Evolutionary conservation across 2,113 vertebrate genomes (phyloP).

Genomic region (Saccopteryx bilineata): DNA sequence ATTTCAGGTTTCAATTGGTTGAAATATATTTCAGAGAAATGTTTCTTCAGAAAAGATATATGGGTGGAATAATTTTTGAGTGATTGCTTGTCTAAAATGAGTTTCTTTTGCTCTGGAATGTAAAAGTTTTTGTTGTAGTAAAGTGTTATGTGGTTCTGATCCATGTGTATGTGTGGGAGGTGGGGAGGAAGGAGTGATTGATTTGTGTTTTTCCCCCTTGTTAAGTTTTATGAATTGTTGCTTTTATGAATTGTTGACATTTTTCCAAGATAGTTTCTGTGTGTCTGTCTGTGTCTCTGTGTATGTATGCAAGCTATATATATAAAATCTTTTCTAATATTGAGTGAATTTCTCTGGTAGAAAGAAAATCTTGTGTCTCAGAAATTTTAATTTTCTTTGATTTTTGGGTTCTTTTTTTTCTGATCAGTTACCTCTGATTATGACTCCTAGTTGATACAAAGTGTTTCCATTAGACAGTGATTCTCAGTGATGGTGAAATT

Average conservation of each 20-base stretch:
- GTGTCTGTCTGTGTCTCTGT: no score
- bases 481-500: not conserved
- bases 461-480: not conserved
- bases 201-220: not conserved
- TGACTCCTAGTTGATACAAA: not conserved
- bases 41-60: not conserved
- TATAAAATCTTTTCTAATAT: not conserved
- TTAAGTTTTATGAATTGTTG: not conserved
- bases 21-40: not conserved
- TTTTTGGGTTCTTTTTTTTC: slow-evolving; percentile 41
- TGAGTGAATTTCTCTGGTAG: not conserved
- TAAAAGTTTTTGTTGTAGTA: slow-evolving; percentile 19
- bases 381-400: slow-evolving; percentile 47
- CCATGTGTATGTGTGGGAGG: no score
- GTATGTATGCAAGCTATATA: not conserved
- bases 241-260: not conserved
- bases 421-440: not conserved
- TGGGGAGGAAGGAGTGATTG: no score
- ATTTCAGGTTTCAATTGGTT: slow-evolving; percentile 39
- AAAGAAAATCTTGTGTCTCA: not conserved
- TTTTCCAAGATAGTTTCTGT: not conserved
- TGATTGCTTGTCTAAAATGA: slow-evolving; percentile 34
- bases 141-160: not conserved
- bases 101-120: slow-evolving; percentile 5
- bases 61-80: slow-evolving; percentile 19